A percentile compares a stretch with the other conserved stretches of the same genome.
phyloP scores from a whole-genome alignment of 2,797 vertebrate species.

The Typhlichthys subterraneus region DNA sequence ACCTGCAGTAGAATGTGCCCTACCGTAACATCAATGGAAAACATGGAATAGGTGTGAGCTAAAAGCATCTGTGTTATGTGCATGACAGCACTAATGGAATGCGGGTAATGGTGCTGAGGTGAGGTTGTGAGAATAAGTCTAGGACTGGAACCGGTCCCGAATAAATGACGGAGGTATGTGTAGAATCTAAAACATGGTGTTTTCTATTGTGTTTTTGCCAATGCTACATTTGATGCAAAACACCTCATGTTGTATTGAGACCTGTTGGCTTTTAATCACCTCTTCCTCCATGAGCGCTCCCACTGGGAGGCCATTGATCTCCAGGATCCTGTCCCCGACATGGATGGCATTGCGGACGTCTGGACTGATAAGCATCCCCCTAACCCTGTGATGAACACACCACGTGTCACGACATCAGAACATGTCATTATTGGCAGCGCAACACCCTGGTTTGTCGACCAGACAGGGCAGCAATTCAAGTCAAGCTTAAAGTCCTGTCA shows the following conservation, averaged over 20 bases:
- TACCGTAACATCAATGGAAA: constrained; percentile 9
- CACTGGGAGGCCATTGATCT: constrained; percentile 93
- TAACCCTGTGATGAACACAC: constrained; percentile 78
- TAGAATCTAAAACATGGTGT: constrained; percentile 44
- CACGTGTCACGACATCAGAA: constrained; percentile 3
- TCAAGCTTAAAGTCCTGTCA: neutral
- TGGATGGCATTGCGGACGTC: constrained; percentile 93
- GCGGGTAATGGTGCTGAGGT: constrained; percentile 14
- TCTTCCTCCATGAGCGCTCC: constrained; percentile 86
- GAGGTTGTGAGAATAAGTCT: constrained; percentile 38
- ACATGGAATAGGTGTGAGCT: constrained; percentile 21
- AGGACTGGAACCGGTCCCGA: constrained; percentile 34
- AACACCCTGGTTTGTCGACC: neutral
- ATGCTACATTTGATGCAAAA: constrained; percentile 20
- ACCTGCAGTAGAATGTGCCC: constrained; percentile 4
- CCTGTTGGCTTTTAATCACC: constrained; percentile 62
- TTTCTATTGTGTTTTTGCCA: constrained; percentile 17
- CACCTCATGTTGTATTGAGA: neutral
- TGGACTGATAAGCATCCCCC: constrained; percentile 91
- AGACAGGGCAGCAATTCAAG: neutral
- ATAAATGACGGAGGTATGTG: constrained; percentile 48
- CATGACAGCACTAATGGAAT: constrained; percentile 29
- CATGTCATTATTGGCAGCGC: constrained; percentile 4
- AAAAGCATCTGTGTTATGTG: constrained; percentile 10
- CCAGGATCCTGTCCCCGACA: constrained; percentile 92